Base-by-base conservation (phyloP, 2,797 vertebrate genomes). In the Fringilla coelebs region DNA sequence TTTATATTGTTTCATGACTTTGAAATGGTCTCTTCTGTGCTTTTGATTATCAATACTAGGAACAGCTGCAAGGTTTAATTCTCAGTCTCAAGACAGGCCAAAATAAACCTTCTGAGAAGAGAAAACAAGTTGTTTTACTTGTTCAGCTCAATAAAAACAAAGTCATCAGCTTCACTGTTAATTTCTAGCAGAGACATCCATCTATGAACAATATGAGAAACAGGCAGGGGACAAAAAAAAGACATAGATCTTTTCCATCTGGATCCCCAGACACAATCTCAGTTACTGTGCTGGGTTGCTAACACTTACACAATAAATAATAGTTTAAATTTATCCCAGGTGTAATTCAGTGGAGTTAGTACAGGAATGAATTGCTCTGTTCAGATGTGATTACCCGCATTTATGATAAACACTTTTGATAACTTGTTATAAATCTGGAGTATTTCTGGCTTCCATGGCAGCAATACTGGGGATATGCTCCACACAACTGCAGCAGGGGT, bases 321-420 rank as follows among this genome's bases (percentile, higher is more conserved):
- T 36, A 49, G 38, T n/a, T 52, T 52, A 83, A 74, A 89, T 91
- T 89, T 87, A 77, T 92, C 91, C 96, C 91, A 90, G 63, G 68
- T 95, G 78, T 85, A 96, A 92, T 66, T 82, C 49, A 79, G 40
- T 1, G 1, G 46, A 79, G 63, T 88, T 91, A 80, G 72, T 63
- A 74, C 34, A 57, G 61, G 78, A 82, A 91, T 54, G 10, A 92
- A 91, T 91, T 91, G 32, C 60, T 92, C 34, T 60, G 68, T 60
- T 91, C 6, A 3, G 68, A 48, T 71, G 57, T 36, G 65, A 91
- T 95, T 92, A 38, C 38, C 31, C 15, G 16, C 29, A 74, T 85
- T 89, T 95, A 77, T 94, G 90, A 85, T 25, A 87, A 95, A 80
- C 45, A 80, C 21, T 87, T 96, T 34, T 71, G 89, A 93, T 87